Base-by-base conservation (phyloP, 37 sponge, comb jelly and placozoan species). In the Dysidea cf. avara region DNA sequence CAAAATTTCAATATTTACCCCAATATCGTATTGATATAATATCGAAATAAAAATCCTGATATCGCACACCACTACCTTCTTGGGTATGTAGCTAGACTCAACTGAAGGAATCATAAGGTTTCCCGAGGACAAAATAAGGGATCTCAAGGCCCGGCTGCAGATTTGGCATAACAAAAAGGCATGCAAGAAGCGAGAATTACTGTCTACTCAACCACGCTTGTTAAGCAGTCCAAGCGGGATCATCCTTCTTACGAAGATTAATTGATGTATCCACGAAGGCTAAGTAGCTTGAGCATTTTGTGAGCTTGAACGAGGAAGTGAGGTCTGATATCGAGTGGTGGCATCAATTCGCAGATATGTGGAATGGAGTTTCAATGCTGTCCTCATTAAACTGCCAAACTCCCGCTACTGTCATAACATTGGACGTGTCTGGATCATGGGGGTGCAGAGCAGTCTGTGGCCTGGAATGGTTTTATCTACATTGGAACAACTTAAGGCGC, bases 291-390 rank as follows among this genome's bases (percentile, higher is more conserved):
- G 46, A 43, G 46, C 46, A 43, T 43, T 43, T 43, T 9, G 38
- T 21, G 6, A 7, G 66, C 7, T 34, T 64, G 7, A 30, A 30
- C 12, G 29, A 30, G 38, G 66, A 64, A 11, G 66, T 34, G 4
- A 64, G 66, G 12, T 30, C 66, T 22, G 66, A 64, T 64, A 24
- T 64, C 9, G 36, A 39, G 7, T 64, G 66, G 66, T 64, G 66
- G 66, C 36, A 30, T 24, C 25, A 9, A 38, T 31, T 64, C 38
- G 25, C 34, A 13, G 33, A 24, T 12, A 7, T 11, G 5, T 64
- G 66, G 66, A 64, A 64, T 35, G 66, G 66, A 9, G 9, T 43
- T 43, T 43, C 46, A 43, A 43, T 43, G 46, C 46, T 43, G 5
- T 43, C 46, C 46, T 43, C 46, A 9, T 9, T 43, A 43, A 43